Conservation (phyloP, 2,113 vertebrate species). For the Noturus placidus region DNA sequence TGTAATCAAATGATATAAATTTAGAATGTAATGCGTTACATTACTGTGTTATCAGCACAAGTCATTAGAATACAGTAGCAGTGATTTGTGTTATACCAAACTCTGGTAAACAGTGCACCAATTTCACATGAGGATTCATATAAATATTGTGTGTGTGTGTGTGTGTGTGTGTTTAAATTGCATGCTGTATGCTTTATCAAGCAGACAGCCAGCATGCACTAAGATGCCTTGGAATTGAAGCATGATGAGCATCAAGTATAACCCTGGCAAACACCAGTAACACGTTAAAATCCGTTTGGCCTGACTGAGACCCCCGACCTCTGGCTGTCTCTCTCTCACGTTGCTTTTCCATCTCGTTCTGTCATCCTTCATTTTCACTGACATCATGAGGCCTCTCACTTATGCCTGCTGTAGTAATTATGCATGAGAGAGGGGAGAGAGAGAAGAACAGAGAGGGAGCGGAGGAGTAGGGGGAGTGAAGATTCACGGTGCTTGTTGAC, state of each 20-base stretch:
- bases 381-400: conserved; percentile 35
- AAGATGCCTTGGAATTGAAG: conserved; percentile 40
- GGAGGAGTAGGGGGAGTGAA: conserved; percentile 50
- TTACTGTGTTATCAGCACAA: too few species aligned
- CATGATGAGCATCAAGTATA: conserved; percentile 42
- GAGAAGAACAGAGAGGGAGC: conserved; percentile 51
- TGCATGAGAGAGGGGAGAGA: conserved; percentile 40
- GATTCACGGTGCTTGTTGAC: conserved; percentile 62
- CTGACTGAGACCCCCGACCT: conserved; percentile 52
- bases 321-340: conserved; percentile 23
- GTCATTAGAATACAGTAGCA: too few species aligned
- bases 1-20: too few species aligned
- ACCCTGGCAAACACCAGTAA: conserved; percentile 61
- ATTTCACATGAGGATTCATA: neutral
- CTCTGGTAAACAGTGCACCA: too few species aligned
- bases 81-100: too few species aligned
- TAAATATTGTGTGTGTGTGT: too few species aligned
- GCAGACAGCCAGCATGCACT: conserved; percentile 16
- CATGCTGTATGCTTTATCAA: conserved; percentile 1
- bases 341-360: conserved; percentile 34
- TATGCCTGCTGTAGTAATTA: conserved; percentile 20
- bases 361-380: conserved; percentile 52
- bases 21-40: too few species aligned
- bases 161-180: conserved; percentile 10
- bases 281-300: conserved; percentile 57